These are phyloP conservation scores for Synergus itoensis DNA, from an alignment of 2,888 invertebrate species.

Conservation along the genomic window DNA sequence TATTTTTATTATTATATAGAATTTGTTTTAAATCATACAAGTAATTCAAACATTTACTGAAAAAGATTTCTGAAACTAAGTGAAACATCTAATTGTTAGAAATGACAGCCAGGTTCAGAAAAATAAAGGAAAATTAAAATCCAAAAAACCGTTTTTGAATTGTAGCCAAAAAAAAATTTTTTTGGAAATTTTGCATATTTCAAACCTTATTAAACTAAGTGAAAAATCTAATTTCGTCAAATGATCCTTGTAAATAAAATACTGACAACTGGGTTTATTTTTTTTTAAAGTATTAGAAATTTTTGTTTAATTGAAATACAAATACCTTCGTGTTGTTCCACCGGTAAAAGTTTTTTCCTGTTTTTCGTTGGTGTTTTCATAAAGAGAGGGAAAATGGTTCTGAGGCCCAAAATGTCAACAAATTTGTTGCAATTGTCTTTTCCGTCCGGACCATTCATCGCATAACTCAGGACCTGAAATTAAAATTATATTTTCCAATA, in stretches of 20 bases:
- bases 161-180: too few species aligned
- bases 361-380: constrained; percentile 98
- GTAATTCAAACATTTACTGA: too few species aligned
- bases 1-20: not conserved
- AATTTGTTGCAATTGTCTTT: constrained; percentile 98
- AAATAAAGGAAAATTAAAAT: too few species aligned
- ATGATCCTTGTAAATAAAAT: too few species aligned
- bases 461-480: constrained; percentile 90
- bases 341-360: constrained; percentile 87
- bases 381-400: constrained; percentile 98
- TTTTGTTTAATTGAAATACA: not conserved
- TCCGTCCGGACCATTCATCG: constrained; percentile 95
- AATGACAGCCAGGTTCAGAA: too few species aligned
- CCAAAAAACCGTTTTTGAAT: too few species aligned
- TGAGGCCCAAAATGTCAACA: constrained; percentile 96
- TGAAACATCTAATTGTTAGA: too few species aligned
- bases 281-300: constrained; percentile 1
- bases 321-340: constrained; percentile 93
- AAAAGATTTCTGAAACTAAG: too few species aligned
- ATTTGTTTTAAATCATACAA: not conserved
- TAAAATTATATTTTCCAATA: constrained; percentile 28
- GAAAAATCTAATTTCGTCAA: too few species aligned
- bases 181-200: too few species aligned
- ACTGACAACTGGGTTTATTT: too few species aligned
- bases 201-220: too few species aligned